Conservation (phyloP, 2,888 invertebrate species). For the Drosophila kanekoi region DNA sequence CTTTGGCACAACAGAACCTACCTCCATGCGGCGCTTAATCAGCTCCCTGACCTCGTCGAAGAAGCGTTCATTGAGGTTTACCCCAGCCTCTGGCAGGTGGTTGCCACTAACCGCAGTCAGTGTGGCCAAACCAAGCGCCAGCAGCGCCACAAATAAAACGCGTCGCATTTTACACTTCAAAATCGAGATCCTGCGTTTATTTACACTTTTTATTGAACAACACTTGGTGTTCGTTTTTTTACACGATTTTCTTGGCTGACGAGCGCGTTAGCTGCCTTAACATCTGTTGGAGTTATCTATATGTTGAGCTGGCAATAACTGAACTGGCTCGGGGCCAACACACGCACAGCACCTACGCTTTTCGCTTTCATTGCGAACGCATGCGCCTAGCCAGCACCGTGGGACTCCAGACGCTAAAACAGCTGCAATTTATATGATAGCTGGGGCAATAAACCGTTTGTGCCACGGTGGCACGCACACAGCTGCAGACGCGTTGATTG, state of each 20-base stretch:
- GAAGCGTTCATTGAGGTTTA: slow-evolving; percentile 84
- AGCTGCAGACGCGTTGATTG: slow-evolving; percentile 27
- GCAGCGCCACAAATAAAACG: slow-evolving; percentile 52
- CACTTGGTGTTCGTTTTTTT: slow-evolving; percentile 9
- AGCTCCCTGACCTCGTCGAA: slow-evolving; percentile 86
- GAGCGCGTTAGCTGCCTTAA: slow-evolving; percentile 44
- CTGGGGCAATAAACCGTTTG: neutral
- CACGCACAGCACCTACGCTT: slow-evolving; percentile 65
- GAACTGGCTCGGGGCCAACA: slow-evolving; percentile 60
- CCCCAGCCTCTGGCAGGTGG: slow-evolving; percentile 68
- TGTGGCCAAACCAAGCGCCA: slow-evolving; percentile 38
- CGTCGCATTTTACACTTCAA: slow-evolving; percentile 36
- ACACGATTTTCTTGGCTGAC: slow-evolving; percentile 41
- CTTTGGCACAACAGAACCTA: slow-evolving; percentile 8
- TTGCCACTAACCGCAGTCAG: slow-evolving; percentile 45
- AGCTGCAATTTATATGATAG: slow-evolving; percentile 5
- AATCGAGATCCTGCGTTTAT: slow-evolving; percentile 1
- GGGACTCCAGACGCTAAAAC: slow-evolving; percentile 10
- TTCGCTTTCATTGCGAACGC: slow-evolving; percentile 72
- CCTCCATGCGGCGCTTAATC: slow-evolving; percentile 85
- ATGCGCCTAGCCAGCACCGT: slow-evolving; percentile 61
- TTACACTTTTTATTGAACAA: slow-evolving; percentile 16
- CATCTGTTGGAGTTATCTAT: slow-evolving; percentile 77
- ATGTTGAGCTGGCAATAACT: slow-evolving; percentile 74
- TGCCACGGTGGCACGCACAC: slow-evolving; percentile 52